Percentiles rank a stretch among this genome's conserved stretches.
Conservation (phyloP, 2,797 vertebrate species). For the Liasis olivaceus region DNA sequence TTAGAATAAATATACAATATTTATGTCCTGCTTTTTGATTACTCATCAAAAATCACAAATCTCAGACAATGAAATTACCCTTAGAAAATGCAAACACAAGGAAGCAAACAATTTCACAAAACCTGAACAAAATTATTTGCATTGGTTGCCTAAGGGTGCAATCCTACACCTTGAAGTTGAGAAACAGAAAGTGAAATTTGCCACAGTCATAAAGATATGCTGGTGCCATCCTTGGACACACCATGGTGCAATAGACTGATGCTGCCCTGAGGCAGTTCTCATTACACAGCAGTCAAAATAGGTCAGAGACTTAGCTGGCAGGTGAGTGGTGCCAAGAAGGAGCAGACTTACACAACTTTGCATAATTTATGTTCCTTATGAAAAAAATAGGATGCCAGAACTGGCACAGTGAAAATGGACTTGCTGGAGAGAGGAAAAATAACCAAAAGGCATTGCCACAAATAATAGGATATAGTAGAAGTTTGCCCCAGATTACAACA, state of each 20-base stretch:
- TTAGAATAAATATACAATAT: neutral
- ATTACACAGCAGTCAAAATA: neutral
- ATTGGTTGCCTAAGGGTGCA: neutral
- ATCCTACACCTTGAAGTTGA: neutral
- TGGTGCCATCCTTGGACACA: neutral
- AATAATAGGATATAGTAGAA: neutral
- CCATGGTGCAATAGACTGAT: neutral
- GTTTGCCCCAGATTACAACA: neutral
- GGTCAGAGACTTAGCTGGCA: neutral
- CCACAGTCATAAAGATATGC: neutral
- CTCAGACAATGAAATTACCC: neutral
- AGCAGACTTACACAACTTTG: neutral
- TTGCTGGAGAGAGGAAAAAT: neutral
- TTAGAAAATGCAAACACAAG: neutral
- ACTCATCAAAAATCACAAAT: neutral
- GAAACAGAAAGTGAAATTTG: neutral
- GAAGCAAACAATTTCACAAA: neutral
- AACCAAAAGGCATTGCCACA: neutral
- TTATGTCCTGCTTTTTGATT: neutral
- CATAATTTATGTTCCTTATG: neutral
- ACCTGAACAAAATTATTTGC: neutral
- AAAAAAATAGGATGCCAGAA: neutral
- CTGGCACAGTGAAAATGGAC: neutral
- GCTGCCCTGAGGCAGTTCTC: neutral
- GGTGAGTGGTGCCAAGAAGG: neutral